Conservation (phyloP, 2,113 vertebrate genomes). For the Rhinoderma darwinii region DNA sequence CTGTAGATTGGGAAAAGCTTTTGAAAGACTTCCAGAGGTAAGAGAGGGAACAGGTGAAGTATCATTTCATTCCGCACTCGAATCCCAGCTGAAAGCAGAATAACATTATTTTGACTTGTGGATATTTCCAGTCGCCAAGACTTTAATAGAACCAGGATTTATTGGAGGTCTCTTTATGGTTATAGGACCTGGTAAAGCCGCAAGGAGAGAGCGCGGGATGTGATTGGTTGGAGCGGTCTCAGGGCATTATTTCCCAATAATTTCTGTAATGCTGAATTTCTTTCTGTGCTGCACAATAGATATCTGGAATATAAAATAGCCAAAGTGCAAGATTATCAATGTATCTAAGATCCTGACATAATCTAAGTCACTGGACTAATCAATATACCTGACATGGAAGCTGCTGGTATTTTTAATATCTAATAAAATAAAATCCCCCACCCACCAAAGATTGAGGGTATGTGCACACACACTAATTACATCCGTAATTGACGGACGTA, state of each 20-base stretch:
- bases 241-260: neutral
- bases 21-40: neutral
- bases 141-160: conserved; percentile 23
- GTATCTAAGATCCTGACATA: neutral
- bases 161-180: conserved; percentile 11
- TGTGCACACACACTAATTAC: no score
- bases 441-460: no score
- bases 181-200: conserved; percentile 4
- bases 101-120: conserved; percentile 28
- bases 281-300: neutral
- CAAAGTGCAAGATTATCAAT: neutral
- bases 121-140: neutral
- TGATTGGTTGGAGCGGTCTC: neutral
- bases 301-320: neutral
- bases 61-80: neutral
- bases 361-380: neutral
- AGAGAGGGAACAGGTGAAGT: neutral
- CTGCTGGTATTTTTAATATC: no score
- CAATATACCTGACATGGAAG: neutral
- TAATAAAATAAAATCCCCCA: no score
- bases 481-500: no score
- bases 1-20: neutral
- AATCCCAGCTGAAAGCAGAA: neutral
- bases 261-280: neutral
- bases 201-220: neutral